phyloP scores from a whole-genome alignment of 2,888 invertebrate genomes.

The Plagodis dolabraria region DNA sequence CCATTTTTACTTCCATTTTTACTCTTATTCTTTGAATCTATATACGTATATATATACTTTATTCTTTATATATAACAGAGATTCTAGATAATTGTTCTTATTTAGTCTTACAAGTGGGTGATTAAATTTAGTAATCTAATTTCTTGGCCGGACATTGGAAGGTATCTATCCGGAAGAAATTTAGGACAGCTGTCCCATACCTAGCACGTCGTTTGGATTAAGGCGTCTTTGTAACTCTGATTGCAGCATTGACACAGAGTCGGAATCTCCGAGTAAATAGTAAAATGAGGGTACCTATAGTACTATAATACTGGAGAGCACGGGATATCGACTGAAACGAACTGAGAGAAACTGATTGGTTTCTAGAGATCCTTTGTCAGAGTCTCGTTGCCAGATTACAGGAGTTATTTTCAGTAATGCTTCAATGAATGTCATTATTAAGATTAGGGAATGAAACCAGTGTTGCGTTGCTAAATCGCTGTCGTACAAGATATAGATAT shows the following conservation, averaged over 20 bases:
- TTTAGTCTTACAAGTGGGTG: too few species aligned
- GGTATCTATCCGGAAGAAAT: not conserved
- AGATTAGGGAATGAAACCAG: not conserved
- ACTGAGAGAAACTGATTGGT: slow-evolving; percentile 2
- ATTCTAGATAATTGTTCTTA: too few species aligned
- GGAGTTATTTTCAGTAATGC: not conserved
- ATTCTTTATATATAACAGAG: too few species aligned
- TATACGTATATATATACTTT: too few species aligned
- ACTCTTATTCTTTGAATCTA: too few species aligned
- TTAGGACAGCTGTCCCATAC: not conserved
- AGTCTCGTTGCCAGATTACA: not conserved
- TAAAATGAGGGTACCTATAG: not conserved
- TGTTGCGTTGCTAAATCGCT: not conserved
- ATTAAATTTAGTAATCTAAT: too few species aligned
- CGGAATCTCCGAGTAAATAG: not conserved
- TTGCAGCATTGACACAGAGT: not conserved
- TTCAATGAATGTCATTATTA: not conserved
- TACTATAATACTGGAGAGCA: not conserved
- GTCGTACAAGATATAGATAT: too few species aligned
- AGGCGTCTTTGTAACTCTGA: not conserved
- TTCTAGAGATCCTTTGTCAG: slow-evolving; percentile 1
- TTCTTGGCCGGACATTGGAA: too few species aligned
- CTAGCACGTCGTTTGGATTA: not conserved
- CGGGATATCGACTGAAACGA: not conserved
- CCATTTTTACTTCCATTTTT: too few species aligned